Evolutionary conservation across 2,888 invertebrate genomes (phyloP).

Genomic region (Pyrochroa serraticornis): DNA sequence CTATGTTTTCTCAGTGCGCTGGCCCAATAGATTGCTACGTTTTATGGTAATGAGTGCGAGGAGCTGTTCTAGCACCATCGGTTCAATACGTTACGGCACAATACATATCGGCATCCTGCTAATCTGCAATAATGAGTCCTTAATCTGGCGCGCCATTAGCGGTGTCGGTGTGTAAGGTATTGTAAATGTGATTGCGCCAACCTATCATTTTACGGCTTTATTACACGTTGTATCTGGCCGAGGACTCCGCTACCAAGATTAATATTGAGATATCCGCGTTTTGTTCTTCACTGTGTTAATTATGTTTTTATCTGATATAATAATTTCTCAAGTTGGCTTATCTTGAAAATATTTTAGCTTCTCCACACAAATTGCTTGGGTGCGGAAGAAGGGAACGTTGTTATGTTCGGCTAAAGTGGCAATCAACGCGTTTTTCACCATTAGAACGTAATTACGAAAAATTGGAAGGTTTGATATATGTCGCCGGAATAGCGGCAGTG

Average conservation of each 20-base stretch:
- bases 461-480: conserved; percentile 13
- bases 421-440: too few species aligned
- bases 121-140: conserved; percentile 41
- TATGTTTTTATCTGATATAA: conserved; percentile 30
- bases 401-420: too few species aligned
- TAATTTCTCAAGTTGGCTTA: conserved; percentile 20
- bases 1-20: conserved; percentile 21
- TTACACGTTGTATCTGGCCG: conserved; percentile 14
- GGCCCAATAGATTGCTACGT: conserved; percentile 14
- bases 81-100: conserved; percentile 14
- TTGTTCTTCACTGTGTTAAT: conserved; percentile 28
- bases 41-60: conserved; percentile 23
- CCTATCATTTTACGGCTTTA: conserved; percentile 29
- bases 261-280: conserved; percentile 23
- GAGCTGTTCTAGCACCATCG: conserved; percentile 16
- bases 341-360: conserved; percentile 24
- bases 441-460: neutral
- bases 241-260: conserved; percentile 19
- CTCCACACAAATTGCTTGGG: conserved; percentile 15
- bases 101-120: conserved; percentile 32
- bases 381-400: too few species aligned
- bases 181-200: conserved; percentile 27
- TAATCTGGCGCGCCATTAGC: conserved; percentile 40
- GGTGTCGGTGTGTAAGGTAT: conserved; percentile 21
- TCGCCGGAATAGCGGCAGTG: conserved; percentile 5